These are phyloP conservation scores for Sphyrna mokarran DNA, from an alignment of 2,113 vertebrate genomes.

Conservation along the genomic window DNA sequence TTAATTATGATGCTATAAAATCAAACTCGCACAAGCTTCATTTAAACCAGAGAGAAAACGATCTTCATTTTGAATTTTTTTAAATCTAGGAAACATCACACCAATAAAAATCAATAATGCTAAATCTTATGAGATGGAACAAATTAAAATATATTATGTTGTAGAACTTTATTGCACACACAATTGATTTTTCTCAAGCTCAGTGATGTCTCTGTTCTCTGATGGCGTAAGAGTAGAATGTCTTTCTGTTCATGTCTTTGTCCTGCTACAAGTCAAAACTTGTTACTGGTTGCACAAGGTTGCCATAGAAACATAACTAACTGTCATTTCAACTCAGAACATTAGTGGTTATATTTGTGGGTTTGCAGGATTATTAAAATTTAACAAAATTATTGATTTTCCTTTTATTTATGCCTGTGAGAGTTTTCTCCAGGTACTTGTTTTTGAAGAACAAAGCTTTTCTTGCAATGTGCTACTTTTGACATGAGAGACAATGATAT, in stretches of 20 bases:
- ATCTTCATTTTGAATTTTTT: neutral
- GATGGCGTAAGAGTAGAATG: slow-evolving; percentile 53
- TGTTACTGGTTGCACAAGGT: slow-evolving; percentile 56
- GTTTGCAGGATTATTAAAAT: slow-evolving; percentile 73
- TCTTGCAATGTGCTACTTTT: slow-evolving; percentile 40
- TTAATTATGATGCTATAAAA: neutral
- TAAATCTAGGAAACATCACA: neutral
- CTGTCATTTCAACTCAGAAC: slow-evolving; percentile 64
- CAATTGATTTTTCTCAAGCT: neutral
- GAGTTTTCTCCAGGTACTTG: slow-evolving; percentile 57
- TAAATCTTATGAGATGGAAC: slow-evolving; percentile 24
- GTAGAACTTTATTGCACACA: neutral
- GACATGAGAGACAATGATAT: slow-evolving; percentile 43
- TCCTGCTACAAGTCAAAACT: slow-evolving; percentile 62
- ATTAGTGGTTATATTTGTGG: slow-evolving; percentile 68
- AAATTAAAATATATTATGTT: slow-evolving; percentile 14
- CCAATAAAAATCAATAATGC: slow-evolving; percentile 18
- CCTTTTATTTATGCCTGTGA: slow-evolving; percentile 59
- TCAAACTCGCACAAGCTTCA: neutral
- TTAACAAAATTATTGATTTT: slow-evolving; percentile 73
- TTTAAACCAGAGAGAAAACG: neutral
- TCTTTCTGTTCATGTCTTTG: slow-evolving; percentile 60
- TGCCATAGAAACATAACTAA: slow-evolving; percentile 68
- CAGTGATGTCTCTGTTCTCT: neutral
- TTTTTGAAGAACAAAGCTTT: slow-evolving; percentile 43